Conservation (phyloP, 2,113 vertebrate species). For the Planiliza haematocheilus region DNA sequence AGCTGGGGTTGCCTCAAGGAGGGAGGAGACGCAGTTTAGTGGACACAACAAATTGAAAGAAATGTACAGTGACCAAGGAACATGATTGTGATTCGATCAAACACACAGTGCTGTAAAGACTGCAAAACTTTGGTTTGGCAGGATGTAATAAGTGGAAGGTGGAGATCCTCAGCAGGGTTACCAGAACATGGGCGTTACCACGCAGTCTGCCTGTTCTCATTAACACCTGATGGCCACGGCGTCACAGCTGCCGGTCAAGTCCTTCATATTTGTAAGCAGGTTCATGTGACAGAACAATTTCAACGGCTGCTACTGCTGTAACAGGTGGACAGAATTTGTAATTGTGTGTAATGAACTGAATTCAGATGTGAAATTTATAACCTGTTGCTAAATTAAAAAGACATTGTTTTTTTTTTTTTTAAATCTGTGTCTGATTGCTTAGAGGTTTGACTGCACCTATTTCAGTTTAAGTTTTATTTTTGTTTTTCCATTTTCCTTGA, state of each 20-base stretch:
- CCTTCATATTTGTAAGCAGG: conserved; percentile 5
- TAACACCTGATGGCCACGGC: neutral
- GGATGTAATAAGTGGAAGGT: neutral
- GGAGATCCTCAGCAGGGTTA: neutral
- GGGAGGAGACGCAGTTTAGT: neutral
- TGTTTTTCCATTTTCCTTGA: neutral
- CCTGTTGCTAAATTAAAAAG: neutral
- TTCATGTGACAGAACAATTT: conserved; percentile 24
- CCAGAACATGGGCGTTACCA: neutral
- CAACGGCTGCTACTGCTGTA: neutral
- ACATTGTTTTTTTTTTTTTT: conserved; percentile 23
- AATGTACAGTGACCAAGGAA: conserved; percentile 29
- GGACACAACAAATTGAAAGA: conserved; percentile 31
- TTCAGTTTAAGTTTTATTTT: neutral
- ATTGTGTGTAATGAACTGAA: conserved; percentile 22
- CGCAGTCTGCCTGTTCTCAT: neutral
- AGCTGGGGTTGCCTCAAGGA: neutral
- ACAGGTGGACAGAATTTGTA: conserved; percentile 20
- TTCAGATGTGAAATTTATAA: neutral
- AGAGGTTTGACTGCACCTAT: no score
- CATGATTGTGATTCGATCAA: neutral
- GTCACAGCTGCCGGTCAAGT: neutral
- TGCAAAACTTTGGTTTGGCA: neutral
- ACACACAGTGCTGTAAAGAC: neutral
- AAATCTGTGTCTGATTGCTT: conserved; percentile 4